Base-by-base conservation (phyloP, 1,140 invertebrate species). In the Drosophila micromelanica region DNA sequence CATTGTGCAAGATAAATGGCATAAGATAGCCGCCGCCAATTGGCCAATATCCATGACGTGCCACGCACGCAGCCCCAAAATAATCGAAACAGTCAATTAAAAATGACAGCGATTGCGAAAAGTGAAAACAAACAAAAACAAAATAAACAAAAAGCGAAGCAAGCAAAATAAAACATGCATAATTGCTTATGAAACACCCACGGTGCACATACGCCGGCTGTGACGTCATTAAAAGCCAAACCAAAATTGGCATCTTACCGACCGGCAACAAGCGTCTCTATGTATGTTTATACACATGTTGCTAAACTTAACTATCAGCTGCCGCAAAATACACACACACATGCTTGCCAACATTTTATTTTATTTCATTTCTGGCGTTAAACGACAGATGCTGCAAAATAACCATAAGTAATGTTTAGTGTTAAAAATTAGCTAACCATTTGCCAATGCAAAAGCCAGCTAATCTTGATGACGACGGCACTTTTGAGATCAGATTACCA, bases 1-100 rank as follows among this genome's bases (percentile, higher is more conserved):
- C 30, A 72, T 67, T 59, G 62, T 49, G 15, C 54, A 52, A 78
- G 73, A 78, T 67, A 76, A 78, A 78, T 78, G 35, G 73, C 65
- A 59, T 60, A 61, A 67, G 61, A 73, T 65, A 67, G 54, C 57
- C 45, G 75, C 46, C 61, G 73, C 68, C 68, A 73, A 73, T 68
- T 73, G 63, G 74, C 71, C 46, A 75, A 54, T 57, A 78, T 76
- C 54, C 70, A 67, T 73, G 70, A 73, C 70, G 73, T 78, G 68
- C 61, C 67, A 63, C 57, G 67, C 51, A 71, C n/a, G 13, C 65
- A 65, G 43, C 17, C 55, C 40, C 37, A 73, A 62, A 40, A 55
- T 68, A 67, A 56, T 56, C 55, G 30, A 78, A 71, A 45, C 51
- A 78, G 55, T 78, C 61, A 78, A 71, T 78, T 61, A 75, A 65